Percentiles rank a stretch among this genome's conserved stretches.
phyloP scores from a whole-genome alignment of 1,140 invertebrate species.

The Drosophila oshimai region DNA sequence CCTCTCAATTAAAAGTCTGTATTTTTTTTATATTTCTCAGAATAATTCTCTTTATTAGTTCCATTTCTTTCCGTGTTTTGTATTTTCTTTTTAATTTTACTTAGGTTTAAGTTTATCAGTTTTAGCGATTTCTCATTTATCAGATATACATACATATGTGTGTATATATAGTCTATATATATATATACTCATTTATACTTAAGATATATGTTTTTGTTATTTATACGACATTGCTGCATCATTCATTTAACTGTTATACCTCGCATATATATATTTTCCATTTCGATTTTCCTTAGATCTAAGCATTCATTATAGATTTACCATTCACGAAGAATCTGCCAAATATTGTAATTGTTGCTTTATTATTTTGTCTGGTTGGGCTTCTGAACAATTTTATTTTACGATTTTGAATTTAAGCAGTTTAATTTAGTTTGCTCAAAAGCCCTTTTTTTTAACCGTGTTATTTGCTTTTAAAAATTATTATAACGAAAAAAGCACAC shows the following conservation, averaged over 20 bases:
- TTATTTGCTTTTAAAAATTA: constrained; percentile 26
- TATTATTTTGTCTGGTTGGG: constrained; percentile 1
- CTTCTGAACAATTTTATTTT: constrained; percentile 21
- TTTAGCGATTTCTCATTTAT: constrained; percentile 73
- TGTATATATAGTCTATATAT: constrained; percentile 52
- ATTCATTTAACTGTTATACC: constrained; percentile 34
- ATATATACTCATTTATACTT: constrained; percentile 65
- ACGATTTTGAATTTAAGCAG: constrained; percentile 12
- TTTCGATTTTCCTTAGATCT: constrained; percentile 63
- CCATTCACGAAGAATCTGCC: constrained; percentile 32
- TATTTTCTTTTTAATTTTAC: constrained; percentile 57
- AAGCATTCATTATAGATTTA: constrained; percentile 46
- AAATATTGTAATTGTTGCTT: constrained; percentile 37
- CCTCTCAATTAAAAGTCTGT: neutral
- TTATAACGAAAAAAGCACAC: constrained; percentile 38
- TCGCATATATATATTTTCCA: constrained; percentile 44
- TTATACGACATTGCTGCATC: constrained; percentile 57
- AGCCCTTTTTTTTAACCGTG: constrained; percentile 15
- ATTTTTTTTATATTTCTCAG: constrained; percentile 60
- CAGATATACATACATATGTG: constrained; percentile 58
- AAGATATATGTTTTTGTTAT: constrained; percentile 56
- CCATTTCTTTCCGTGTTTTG: constrained; percentile 58
- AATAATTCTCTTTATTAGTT: constrained; percentile 81
- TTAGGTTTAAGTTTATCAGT: constrained; percentile 70
- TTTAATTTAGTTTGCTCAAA: constrained; percentile 10